Base-by-base conservation (phyloP, 2,113 vertebrate species). In the Grammomys dolichurus region DNA sequence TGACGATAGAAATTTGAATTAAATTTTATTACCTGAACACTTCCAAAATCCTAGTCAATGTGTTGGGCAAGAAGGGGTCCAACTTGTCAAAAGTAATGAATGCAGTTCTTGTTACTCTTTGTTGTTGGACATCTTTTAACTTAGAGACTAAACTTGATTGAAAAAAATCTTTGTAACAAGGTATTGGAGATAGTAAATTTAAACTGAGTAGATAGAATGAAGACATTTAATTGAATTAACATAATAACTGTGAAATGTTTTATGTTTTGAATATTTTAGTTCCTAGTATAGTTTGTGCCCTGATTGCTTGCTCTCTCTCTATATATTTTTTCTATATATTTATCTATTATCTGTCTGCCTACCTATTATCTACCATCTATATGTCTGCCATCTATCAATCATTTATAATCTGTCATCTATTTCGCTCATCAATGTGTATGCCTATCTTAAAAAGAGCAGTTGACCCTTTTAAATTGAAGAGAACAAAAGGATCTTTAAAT, bases 261-360 rank as follows among this genome's bases (percentile, higher is more conserved):
- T 90, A 24, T 17, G n/a, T 72, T 93, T 95, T 92, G 48, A 77
- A 85, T 88, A 93, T 93, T 16, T 85, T 75, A 3, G 31, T 65
- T 86, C 24, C 86, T 89, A 33, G 7, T 80, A 16, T 33, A 63
- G 9, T 54, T 65, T 91, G 2, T 87, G 6, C 9, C 40, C 56
- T 43, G 8, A 63, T 78, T 72, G 8, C 6, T 31, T 77, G 22
- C 13, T 7, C 17, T 48, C 5, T 54, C 26, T 72, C 11, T 65
- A 1, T 31, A 40, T 94, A n/a, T 76, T 72, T 31, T 28, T 65
- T 65, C 63, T 28, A 28, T 28, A 31, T 65, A 28, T 31, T 65
- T 11, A 13, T 90, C 28, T 80, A n/a, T 51, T 80, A 46, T 36
- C 5, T 28, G 17, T 70, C 48, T 28, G 17, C 70, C 48, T 51